These are phyloP conservation scores for Ctenoplectra terminalis DNA, from an alignment of 1,140 invertebrate species.

Conservation along the genomic window DNA sequence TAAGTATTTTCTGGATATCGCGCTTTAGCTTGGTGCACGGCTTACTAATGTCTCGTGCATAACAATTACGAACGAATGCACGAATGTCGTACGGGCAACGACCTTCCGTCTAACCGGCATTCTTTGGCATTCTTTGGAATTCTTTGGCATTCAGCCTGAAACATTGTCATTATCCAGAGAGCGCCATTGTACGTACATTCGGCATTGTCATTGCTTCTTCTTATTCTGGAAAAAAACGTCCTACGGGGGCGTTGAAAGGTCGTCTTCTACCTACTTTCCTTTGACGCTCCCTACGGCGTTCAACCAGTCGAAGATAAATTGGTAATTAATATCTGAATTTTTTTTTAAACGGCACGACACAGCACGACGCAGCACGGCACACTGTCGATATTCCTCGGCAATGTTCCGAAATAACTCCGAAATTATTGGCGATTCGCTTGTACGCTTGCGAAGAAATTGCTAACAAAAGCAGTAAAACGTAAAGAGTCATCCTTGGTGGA, in stretches of 20 bases:
- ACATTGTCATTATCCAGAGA: conserved; percentile 46
- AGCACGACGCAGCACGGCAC: no score
- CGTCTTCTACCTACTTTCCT: conserved; percentile 25
- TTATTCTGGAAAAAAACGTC: conserved; percentile 16
- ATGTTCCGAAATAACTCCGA: neutral
- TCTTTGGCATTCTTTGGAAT: conserved; percentile 41
- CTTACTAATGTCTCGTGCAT: conserved; percentile 45
- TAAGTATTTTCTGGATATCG: neutral
- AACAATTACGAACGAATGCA: conserved; percentile 56
- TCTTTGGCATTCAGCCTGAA: conserved; percentile 42
- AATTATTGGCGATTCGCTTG: conserved; percentile 1
- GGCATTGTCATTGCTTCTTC: conserved; percentile 15
- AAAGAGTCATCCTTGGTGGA: conserved; percentile 38
- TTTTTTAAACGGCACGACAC: no score
- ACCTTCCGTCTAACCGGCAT: conserved; percentile 49
- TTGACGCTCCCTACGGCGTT: neutral
- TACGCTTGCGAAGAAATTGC: neutral
- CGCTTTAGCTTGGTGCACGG: conserved; percentile 11
- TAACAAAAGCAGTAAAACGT: conserved; percentile 22
- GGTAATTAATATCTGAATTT: neutral
- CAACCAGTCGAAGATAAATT: conserved; percentile 15
- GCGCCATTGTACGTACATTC: conserved; percentile 25
- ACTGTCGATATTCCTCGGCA: no score
- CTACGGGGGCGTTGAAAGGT: conserved; percentile 37
- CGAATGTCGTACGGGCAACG: conserved; percentile 57